These are phyloP conservation scores for Latrodectus geometricus DNA, from an alignment of 1,140 invertebrate species.

Conservation along the genomic window DNA sequence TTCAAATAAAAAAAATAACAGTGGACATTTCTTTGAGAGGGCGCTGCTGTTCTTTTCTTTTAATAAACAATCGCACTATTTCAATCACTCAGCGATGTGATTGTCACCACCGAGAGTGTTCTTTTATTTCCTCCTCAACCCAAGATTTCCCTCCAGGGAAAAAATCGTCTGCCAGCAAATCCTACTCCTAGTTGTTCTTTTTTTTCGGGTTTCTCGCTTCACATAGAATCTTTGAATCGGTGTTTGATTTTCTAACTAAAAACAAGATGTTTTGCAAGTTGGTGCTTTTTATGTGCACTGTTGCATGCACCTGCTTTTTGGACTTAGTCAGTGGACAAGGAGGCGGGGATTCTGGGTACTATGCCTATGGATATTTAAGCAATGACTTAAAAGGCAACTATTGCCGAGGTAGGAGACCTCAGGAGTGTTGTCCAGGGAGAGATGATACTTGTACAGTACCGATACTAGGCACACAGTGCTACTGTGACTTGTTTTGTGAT, in stretches of 20 bases:
- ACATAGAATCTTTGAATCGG: neutral
- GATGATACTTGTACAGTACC: conserved; percentile 81
- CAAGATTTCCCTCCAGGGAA: neutral
- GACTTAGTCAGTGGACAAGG: neutral
- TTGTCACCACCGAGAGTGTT: neutral
- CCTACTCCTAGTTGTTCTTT: neutral
- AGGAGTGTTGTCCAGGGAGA: conserved; percentile 77
- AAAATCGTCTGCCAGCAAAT: neutral
- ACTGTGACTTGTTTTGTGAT: conserved; percentile 94
- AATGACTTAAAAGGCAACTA: conserved; percentile 68
- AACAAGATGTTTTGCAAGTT: neutral
- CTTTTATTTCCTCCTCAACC: neutral
- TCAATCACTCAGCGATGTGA: neutral
- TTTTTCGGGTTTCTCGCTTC: neutral
- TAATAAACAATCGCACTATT: neutral
- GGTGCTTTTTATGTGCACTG: neutral
- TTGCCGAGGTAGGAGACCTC: conserved; percentile 67
- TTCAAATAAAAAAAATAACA: too few species aligned
- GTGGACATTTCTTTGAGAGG: neutral
- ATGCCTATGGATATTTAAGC: neutral
- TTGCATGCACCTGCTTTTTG: neutral
- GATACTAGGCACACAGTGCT: conserved; percentile 84
- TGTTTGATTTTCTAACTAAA: neutral
- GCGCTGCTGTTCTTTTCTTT: neutral
- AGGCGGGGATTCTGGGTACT: neutral